Conservation (phyloP, 2,113 vertebrate genomes). For the Anoura caudifer region DNA sequence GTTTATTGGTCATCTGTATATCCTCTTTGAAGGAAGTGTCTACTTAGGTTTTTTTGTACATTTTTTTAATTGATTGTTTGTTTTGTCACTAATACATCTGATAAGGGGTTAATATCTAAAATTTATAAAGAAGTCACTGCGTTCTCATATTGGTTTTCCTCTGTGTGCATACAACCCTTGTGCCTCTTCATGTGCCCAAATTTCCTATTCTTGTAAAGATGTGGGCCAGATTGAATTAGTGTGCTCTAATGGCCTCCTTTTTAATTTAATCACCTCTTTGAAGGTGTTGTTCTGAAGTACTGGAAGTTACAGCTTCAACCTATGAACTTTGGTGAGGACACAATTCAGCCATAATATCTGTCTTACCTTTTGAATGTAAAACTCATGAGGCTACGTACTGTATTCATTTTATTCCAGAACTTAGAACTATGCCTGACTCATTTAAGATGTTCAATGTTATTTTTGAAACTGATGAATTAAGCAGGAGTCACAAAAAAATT, state of each 20-base stretch:
- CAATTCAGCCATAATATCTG: neutral
- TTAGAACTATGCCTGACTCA: neutral
- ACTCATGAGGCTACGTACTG: neutral
- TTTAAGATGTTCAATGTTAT: neutral
- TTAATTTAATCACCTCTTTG: neutral
- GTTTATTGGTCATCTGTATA: no score
- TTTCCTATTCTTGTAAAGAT: neutral
- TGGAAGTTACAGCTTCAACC: neutral
- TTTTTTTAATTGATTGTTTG: no score
- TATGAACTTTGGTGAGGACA: neutral
- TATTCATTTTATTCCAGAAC: neutral
- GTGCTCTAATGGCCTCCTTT: neutral
- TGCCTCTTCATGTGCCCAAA: neutral
- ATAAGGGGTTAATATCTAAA: no score
- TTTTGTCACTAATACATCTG: no score
- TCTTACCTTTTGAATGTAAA: neutral
- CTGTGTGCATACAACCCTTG: neutral
- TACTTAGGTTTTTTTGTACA: no score
- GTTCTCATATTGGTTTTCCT: neutral
- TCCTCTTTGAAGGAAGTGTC: no score
- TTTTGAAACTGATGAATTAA: neutral
- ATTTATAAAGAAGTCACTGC: neutral
- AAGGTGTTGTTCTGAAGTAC: neutral
- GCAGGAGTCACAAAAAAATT: neutral
- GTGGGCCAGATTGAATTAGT: neutral